Percentiles rank a stretch among this genome's conserved stretches.
These are phyloP conservation scores for Greenwoodochromis staneri DNA, from an alignment of 2,113 vertebrate species.

Conservation along the genomic window DNA sequence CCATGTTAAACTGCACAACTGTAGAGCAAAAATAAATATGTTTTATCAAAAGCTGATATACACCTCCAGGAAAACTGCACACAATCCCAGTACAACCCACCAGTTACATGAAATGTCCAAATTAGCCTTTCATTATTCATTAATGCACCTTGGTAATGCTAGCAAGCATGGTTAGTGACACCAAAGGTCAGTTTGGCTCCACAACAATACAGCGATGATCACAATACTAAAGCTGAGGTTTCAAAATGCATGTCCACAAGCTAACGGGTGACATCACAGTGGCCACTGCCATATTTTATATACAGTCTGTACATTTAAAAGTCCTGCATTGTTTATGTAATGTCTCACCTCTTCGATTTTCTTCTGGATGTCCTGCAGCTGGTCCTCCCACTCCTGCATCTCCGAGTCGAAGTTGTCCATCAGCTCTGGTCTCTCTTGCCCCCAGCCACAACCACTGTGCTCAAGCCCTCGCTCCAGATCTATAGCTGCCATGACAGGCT, in stretches of 20 bases:
- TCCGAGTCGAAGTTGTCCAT: conserved; percentile 91
- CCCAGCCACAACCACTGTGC: conserved; percentile 77
- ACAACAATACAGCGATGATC: neutral
- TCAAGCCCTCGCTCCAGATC: conserved; percentile 81
- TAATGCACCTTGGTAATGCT: neutral
- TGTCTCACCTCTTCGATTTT: conserved; percentile 87
- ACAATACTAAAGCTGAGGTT: neutral
- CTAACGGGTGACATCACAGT: neutral
- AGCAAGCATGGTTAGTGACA: neutral
- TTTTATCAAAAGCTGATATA: neutral
- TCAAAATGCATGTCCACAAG: neutral
- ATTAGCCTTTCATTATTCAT: neutral
- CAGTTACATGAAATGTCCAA: neutral
- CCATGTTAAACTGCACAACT: neutral
- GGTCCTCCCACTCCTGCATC: conserved; percentile 96
- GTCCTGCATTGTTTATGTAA: neutral
- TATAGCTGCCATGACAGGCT: conserved; percentile 72
- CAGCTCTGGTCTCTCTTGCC: conserved; percentile 81
- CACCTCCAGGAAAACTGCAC: neutral
- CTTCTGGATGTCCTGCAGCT: conserved; percentile 92
- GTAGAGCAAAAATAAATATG: neutral
- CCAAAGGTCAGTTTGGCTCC: neutral
- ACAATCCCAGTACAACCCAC: neutral
- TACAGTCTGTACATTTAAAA: neutral
- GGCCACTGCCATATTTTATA: neutral